These are phyloP conservation scores for Synanthedon formicaeformis DNA, from an alignment of 2,888 invertebrate species.

Conservation along the genomic window DNA sequence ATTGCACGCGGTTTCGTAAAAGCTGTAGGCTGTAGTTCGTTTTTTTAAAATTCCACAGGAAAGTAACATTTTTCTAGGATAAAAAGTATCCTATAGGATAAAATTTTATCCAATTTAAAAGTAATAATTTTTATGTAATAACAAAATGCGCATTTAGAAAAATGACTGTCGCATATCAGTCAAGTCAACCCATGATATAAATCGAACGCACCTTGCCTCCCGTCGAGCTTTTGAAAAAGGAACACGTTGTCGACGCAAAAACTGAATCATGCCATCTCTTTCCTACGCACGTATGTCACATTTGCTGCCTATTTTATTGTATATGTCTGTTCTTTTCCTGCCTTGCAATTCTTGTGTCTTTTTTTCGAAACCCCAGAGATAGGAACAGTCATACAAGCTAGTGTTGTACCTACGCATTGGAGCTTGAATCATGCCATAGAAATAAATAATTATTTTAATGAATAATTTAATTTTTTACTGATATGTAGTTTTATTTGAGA, in stretches of 20 bases:
- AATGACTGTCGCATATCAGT: constrained; percentile 43
- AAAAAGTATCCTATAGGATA: too few species aligned
- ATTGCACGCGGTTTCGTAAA: too few species aligned
- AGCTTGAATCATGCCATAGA: too few species aligned
- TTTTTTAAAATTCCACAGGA: too few species aligned
- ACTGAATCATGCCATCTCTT: constrained; percentile 26
- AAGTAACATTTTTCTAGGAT: too few species aligned
- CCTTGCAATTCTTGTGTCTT: constrained; percentile 45
- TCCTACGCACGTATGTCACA: constrained; percentile 15
- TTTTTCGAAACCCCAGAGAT: constrained; percentile 56
- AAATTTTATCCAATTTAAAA: too few species aligned
- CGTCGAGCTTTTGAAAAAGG: constrained; percentile 58
- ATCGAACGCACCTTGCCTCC: constrained; percentile 66
- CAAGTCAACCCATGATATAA: constrained; percentile 51
- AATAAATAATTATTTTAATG: too few species aligned
- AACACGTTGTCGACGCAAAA: constrained; percentile 37
- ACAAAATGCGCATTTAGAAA: not conserved
- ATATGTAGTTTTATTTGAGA: too few species aligned
- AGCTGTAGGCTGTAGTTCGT: too few species aligned
- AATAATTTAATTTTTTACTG: too few species aligned
- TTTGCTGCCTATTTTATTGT: constrained; percentile 7
- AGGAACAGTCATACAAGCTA: constrained; percentile 25
- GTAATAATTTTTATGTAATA: not conserved
- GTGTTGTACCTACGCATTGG: not conserved
- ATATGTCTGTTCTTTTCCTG: constrained; percentile 27